Evolutionary conservation across 1,140 invertebrate genomes (phyloP), one percentile per base, ranked within the genome.

Genomic region (Eufriesea mexicana): DNA sequence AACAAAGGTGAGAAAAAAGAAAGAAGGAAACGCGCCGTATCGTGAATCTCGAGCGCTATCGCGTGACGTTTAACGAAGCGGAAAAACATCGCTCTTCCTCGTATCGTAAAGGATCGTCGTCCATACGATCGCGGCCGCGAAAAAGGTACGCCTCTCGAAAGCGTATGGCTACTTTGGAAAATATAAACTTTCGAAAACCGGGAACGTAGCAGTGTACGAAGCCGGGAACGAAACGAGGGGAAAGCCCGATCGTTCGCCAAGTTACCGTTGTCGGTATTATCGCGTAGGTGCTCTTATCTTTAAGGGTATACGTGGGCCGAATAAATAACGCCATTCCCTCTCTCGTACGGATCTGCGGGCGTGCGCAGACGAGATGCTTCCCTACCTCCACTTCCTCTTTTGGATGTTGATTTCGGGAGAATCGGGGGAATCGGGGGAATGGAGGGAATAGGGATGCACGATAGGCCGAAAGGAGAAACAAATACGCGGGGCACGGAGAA

Each of bases 251-350:
- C 66, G 66, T 67, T 25, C 23, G 2, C 12, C 42, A 20, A 45
- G n/a, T 68, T 68, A 68, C 45, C 45, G 14, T 68, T 47, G 42
- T 42, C 12, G n/a, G 49, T 54, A 25, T 67, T 51, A 73, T 73
- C n/a, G 28, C n/a, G 55, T 8, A 4, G 18, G 5, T 14, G 28
- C 35, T 9, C 45, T 55, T 54, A 42, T 42, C 71, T 73, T 54
- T 2, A 35, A 28, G n/a, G 25, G 68, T 51, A 49, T 28, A 72
- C 49, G 70, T 23, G 70, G 18, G 9, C 18, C 14, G 68, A 51
- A 71, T 28, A 54, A 72, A 35, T 35, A 54, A 72, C 49, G 28
- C 28, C 12, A 8, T 18, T 23, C 66, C 7, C n/a, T n/a, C 59
- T 0, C 59, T 0, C 16, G 59, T 14, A 16, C 59, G 59, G n/a